Percentiles rank a stretch among this genome's conserved stretches.
Conservation (phyloP, 2,888 invertebrate species). For the Zele albiditarsus region DNA sequence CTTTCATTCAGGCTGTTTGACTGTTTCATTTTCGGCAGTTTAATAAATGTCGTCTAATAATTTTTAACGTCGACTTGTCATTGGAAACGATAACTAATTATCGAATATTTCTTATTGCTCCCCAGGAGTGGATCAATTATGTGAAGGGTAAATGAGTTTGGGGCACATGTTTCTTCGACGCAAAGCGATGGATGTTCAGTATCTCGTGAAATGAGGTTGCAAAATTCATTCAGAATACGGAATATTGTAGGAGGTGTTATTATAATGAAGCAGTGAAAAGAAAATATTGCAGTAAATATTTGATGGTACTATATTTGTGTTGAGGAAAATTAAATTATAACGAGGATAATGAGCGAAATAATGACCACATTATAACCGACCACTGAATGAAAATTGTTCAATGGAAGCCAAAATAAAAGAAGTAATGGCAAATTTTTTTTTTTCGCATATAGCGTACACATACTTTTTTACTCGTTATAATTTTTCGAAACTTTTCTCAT, state of each 20-base stretch:
- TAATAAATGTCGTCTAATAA: not conserved
- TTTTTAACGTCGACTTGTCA: not conserved
- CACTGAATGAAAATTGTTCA: not conserved
- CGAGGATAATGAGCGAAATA: not conserved
- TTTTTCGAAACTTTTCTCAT: slow-evolving; percentile 32
- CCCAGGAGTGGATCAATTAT: not conserved
- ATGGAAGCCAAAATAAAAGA: not conserved
- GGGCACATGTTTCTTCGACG: not conserved
- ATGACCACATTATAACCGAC: not conserved
- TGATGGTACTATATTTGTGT: not conserved
- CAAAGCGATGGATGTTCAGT: too few relatives aligned
- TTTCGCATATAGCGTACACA: not conserved
- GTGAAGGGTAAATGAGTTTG: not conserved
- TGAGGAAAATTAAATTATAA: not conserved
- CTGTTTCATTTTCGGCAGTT: not conserved
- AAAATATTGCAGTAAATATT: not conserved
- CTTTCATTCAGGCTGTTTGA: not conserved
- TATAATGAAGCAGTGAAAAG: not conserved
- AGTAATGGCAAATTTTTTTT: not conserved
- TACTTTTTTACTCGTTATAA: slow-evolving; percentile 5
- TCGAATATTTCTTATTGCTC: not conserved
- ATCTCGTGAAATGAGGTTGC: not conserved
- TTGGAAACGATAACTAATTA: not conserved
- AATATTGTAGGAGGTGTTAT: not conserved
- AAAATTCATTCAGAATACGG: not conserved